Percentiles rank a stretch among this genome's conserved stretches.
Conservation (phyloP, 2,113 vertebrate species). For the Scophthalmus maximus region DNA sequence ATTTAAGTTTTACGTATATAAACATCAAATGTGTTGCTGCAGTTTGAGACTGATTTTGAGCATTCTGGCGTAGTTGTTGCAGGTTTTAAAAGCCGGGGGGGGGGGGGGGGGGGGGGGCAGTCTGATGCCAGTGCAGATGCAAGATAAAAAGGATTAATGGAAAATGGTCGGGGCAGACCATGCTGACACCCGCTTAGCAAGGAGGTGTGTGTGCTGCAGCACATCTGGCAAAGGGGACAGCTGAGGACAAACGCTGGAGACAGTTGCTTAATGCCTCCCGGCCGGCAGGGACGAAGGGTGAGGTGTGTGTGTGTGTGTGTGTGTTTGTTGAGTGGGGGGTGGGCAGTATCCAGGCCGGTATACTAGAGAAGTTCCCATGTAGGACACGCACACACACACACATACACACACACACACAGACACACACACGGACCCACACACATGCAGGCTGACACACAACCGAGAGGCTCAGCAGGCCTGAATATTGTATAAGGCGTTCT, state of each 20-base stretch:
- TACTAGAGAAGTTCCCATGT: conserved; percentile 48
- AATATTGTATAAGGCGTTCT: conserved; percentile 81
- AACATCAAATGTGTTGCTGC: too few species aligned
- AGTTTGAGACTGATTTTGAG: too few species aligned
- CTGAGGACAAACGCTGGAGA: conserved; percentile 53
- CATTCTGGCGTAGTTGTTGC: too few species aligned
- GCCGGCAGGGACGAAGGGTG: conserved; percentile 22
- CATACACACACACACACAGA: conserved; percentile 20
- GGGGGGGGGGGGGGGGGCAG: too few species aligned
- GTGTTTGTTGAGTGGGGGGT: background rate
- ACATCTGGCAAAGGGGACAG: conserved; percentile 53
- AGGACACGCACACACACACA: conserved; percentile 44
- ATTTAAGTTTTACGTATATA: too few species aligned
- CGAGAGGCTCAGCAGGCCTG: conserved; percentile 68
- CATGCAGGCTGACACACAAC: conserved; percentile 46
- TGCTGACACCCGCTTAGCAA: conserved; percentile 31
- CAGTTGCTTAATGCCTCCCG: conserved; percentile 43
- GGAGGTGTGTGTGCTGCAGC: conserved; percentile 20
- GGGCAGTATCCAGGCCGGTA: conserved; percentile 22
- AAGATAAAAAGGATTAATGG: conserved; percentile 24
- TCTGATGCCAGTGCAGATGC: background rate
- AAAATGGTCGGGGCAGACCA: background rate
- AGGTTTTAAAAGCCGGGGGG: too few species aligned
- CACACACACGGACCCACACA: too few species aligned
- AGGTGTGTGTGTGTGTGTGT: background rate